Evolutionary conservation across 2,113 vertebrate genomes (phyloP).

Genomic region (Anoplopoma fimbria): DNA sequence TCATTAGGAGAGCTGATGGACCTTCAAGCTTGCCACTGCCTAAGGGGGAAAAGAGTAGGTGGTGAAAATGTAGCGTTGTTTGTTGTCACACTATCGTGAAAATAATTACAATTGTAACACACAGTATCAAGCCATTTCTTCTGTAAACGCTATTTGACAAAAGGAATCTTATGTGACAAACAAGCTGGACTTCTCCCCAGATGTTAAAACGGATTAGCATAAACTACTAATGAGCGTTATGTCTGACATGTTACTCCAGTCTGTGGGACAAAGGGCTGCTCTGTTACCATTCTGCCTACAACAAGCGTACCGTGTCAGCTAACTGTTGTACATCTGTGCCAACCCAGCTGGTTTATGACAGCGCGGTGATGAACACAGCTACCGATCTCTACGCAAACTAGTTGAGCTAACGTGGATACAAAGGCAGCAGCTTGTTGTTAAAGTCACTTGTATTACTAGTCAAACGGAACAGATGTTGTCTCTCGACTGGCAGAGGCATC

Average conservation of each 20-base stretch:
- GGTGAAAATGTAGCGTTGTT: background rate
- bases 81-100: background rate
- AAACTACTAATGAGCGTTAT: conserved; percentile 3
- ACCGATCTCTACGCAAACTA: background rate
- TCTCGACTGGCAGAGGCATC: conserved; percentile 1
- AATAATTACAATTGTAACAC: background rate
- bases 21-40: conserved; percentile 83
- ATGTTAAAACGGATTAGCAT: conserved; percentile 1
- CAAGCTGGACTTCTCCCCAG: background rate
- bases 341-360: conserved; percentile 1
- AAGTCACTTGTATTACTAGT: background rate
- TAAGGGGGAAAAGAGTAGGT: conserved; percentile 62
- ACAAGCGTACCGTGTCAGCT: conserved; percentile 15
- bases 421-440: background rate
- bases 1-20: conserved; percentile 89
- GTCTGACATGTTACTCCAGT: conserved; percentile 10
- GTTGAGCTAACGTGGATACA: background rate
- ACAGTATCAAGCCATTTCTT: background rate
- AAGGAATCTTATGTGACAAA: background rate
- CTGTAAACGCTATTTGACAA: background rate
- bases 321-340: background rate
- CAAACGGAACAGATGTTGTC: background rate
- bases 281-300: conserved; percentile 29
- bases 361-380: background rate
- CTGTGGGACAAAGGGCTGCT: conserved; percentile 44